Evolutionary conservation across 1,140 invertebrate genomes (phyloP), one percentile per base, ranked within the genome.

Genomic region (Ctenoplectra terminalis): DNA sequence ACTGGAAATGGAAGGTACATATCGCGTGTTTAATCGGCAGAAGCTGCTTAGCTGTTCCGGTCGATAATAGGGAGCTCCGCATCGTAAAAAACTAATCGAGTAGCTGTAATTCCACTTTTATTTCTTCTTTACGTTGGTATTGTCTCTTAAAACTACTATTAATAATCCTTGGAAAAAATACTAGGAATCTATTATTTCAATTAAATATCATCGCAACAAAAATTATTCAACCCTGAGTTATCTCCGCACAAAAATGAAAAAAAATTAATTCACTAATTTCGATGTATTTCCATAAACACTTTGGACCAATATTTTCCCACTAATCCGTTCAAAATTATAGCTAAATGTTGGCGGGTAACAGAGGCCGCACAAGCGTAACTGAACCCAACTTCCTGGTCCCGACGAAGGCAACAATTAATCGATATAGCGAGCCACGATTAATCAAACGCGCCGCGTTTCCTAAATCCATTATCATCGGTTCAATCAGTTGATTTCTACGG

Each of bases 1-100:
- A 7, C 56, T 74, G 34, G 69, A 80, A 80, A 80, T 80, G 77
- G 70, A 80, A 80, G 31, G 70, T 63, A 79, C 69, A 79, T 73
- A 80, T 73, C 64, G 58, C 34, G 23, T 52, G 70, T 80, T 80
- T 73, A 80, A 73, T 73, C 77, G 77, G 8, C 15, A n/a, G 46
- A 80, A 80, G 77, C 40, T 81, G 71, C 60, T 81, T 81, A 81
- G 69, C 64, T 46, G 46, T 74, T 1, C 46, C 4, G 7, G 8
- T 3, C 23, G 34, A 34, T 61, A 46, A 64, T 31, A 37, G 58
- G 40, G 40, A 5, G 40, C 9, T 9, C 4, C 40, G 9, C 40
- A 40, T 40, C 40, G 40, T 5, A 40, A 40, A 40, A 40, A 40
- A 40, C 4, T 9, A 9, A 40, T 5, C 9, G 4, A 40, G 40